Evolutionary conservation across 1,140 invertebrate species (phyloP), one percentile per base, ranked within the genome.

Genomic region (Zaprionus vittiger): DNA sequence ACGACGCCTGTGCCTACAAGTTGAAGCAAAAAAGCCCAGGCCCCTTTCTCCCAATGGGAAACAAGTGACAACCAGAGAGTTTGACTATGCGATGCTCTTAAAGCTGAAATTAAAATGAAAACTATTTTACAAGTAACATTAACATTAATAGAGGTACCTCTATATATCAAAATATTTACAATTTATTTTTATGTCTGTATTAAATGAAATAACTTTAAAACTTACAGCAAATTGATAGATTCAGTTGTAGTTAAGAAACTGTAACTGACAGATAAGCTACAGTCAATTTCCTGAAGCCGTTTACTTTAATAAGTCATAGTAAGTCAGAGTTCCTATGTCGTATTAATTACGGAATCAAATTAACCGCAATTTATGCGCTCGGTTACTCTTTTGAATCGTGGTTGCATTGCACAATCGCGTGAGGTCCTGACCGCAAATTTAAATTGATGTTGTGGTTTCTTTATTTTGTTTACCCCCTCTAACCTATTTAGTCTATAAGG

Each of bases 401-500:
- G 49, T 41, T 62, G 14, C 22, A 28, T 60, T 22, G 67, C 4
- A 11, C 15, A 15, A 12, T 47, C 64, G 22, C 37, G 22, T 26
- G n/a, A 41, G 68, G 12, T 54, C 34, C 26, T 17, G 20, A 64
- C 69, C 69, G 64, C 79, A 83, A 81, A 81, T 77, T 65, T 61
- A 81, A 81, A 81, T 81, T 57, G 73, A 73, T 66, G 73, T 64
- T 80, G 80, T 57, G 79, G 75, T 82, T 73, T 54, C 34, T 14
- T 28, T n/a, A 28, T 49, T 14, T 14, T 15, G 15, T 20, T 20
- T 57, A 28, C 31, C 38, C 41, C 12, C n/a, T 4, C 20, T 20
- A 31, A 31, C 9, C 4, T 38, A 15, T 11, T 24, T 52, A 12
- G 47, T 7, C 3, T 52, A 22, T 11, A 49, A 49, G 20, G 9